Base-by-base conservation (phyloP, 2,797 vertebrate species). In the Coendou prehensilis region DNA sequence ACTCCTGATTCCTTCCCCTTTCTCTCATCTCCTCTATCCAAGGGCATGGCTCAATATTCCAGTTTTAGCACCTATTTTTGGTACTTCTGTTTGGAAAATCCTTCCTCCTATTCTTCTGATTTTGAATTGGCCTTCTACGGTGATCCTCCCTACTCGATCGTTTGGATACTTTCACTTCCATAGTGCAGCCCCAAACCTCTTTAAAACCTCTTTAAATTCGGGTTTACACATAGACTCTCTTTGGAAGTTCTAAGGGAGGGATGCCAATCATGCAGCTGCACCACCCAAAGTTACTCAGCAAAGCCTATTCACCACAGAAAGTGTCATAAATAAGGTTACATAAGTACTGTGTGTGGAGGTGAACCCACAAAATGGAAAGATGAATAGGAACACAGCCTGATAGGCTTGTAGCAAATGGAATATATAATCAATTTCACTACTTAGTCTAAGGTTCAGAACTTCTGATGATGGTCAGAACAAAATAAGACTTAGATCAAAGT, bases 401-500 rank as follows among this genome's bases (percentile, higher is more conserved):
- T 11, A 67, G 79, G 64, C 64, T 95, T 81, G 56, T 17, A 79
- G 79, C 78, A 73, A 93, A 86, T 23, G 20, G 75, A 95, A 96
- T 89, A 89, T 28, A 59, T 78, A 95, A 97, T 96, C 61, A 92
- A 64, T 90, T 81, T 92, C 94, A 85, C 75, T 54, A 64, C 10
- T 75, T 83, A 59, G 0, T 64, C 92, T 85, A 56, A 84, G 22
- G 56, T 80, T 93, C 64, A 45, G 18, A 92, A 85, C 45, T 95
- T 95, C 76, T 76, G 54, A 52, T n/a, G 81, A 56, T 91, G 87
- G n/a, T 91, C 87, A 93, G 93, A 96, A 73, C 37, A 93, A 89
- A 89, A 78, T 61, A 87, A 84, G 79, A 71, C 18, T 94, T 69
- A 71, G 45, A 96, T 96, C 96, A 93, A 97, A 95, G 89, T 20